These are phyloP conservation scores for Mormyrus iriodes DNA, from an alignment of 2,113 vertebrate species.

Conservation along the genomic window DNA sequence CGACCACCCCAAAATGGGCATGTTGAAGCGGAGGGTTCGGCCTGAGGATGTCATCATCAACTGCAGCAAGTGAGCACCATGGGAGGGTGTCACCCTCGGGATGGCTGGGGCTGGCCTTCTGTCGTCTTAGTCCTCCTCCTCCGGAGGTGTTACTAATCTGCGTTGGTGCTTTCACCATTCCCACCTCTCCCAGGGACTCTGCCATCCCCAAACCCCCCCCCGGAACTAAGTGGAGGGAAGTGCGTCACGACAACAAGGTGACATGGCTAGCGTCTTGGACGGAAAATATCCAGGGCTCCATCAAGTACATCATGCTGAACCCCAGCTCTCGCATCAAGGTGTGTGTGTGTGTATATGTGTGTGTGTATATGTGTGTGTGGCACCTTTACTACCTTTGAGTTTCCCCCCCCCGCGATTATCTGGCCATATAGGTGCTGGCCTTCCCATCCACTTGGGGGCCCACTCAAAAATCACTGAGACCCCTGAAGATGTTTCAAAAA, in stretches of 20 bases:
- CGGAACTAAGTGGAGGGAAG: slow-evolving; percentile 94
- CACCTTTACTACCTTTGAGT: too few species aligned
- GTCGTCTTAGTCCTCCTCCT: not conserved
- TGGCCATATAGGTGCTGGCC: too few species aligned
- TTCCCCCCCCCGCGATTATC: not conserved
- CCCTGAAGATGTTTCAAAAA: not conserved
- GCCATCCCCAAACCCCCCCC: slow-evolving; percentile 79
- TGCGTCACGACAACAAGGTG: slow-evolving; percentile 94
- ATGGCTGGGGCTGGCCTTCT: not conserved
- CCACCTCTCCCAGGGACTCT: slow-evolving; percentile 66
- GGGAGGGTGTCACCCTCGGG: not conserved
- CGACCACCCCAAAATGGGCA: slow-evolving; percentile 97
- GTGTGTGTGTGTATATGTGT: slow-evolving; percentile 1
- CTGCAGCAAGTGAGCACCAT: slow-evolving; percentile 85
- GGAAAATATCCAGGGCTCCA: slow-evolving; percentile 95
- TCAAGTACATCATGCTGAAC: slow-evolving; percentile 98
- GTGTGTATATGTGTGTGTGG: too few species aligned
- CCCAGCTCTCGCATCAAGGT: slow-evolving; percentile 98
- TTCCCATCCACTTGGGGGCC: too few species aligned
- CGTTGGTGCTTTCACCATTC: not conserved
- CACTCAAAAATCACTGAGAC: not conserved
- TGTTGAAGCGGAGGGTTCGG: slow-evolving; percentile 88
- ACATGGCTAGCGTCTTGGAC: slow-evolving; percentile 98
- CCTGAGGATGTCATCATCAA: slow-evolving; percentile 92
- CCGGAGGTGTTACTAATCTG: not conserved